These are phyloP conservation scores for Aleiodes alternator DNA, from an alignment of 2,888 invertebrate genomes.

Conservation along the genomic window DNA sequence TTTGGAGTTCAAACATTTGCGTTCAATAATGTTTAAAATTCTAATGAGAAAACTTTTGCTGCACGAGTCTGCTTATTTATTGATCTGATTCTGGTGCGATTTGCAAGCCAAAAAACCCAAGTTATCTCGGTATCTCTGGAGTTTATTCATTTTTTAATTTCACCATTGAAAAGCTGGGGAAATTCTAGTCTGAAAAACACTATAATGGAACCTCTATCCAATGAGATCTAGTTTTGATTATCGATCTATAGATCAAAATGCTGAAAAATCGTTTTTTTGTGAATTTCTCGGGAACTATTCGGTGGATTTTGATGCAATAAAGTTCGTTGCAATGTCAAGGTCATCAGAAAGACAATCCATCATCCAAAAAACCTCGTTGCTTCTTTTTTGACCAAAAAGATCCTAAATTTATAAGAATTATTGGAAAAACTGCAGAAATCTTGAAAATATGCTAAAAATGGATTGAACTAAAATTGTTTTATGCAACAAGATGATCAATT, in stretches of 20 bases:
- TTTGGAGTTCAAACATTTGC: conserved; percentile 38
- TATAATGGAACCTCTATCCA: neutral
- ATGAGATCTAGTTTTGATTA: neutral
- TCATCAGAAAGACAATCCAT: too few species aligned
- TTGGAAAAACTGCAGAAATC: neutral
- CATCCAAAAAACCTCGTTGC: too few species aligned
- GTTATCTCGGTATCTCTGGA: conserved; percentile 4
- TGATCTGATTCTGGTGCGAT: neutral
- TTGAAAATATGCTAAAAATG: too few species aligned
- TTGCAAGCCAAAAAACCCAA: too few species aligned
- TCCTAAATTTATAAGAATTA: too few species aligned
- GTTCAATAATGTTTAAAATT: conserved; percentile 5
- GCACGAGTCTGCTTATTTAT: conserved; percentile 6
- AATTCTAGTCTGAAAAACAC: neutral
- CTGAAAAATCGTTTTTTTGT: neutral
- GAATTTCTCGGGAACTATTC: neutral
- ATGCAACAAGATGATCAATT: neutral
- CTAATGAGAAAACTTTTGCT: conserved; percentile 5
- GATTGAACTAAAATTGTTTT: neutral
- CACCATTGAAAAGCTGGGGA: too few species aligned
- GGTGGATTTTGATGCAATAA: neutral
- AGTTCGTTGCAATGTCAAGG: too few species aligned
- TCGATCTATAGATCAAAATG: conserved; percentile 6
- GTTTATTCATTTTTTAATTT: neutral
- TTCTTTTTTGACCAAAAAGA: too few species aligned